Evolutionary conservation across 2,113 vertebrate genomes (phyloP), one percentile per base, ranked within the genome.

Genomic region (Gymnogyps californianus): DNA sequence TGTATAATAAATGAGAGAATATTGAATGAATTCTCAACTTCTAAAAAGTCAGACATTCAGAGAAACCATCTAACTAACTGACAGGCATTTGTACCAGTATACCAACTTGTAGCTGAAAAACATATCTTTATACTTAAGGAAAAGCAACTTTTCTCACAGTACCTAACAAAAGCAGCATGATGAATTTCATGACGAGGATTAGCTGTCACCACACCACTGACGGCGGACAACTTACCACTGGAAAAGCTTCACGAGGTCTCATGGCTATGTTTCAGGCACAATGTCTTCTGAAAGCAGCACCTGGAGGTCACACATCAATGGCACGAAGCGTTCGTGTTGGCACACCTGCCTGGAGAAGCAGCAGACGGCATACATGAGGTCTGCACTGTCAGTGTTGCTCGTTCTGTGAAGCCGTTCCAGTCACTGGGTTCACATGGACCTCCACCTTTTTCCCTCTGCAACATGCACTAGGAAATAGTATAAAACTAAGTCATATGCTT

Each of bases 321-420:
- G 12, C 55, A 47, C 2, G 2, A 36, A 16, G 21, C 1, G 1
- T 20, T 77, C 0, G 0, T 36, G 40, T 7, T 58, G 36, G 24
- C 49, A 38, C 2, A 18, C 10, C 28, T 19, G n/a, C 1, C 0
- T 6, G 31, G 10, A 71, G 62, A 65, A 91, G 46, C 51, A 61
- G 51, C 49, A 71, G 26, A 12, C 0, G 0, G 8, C n/a, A 47
- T 52, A 44, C 4, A 24, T n/a, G 34, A 49, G 6, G 18, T 6
- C 11, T 29, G 28, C 2, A 1, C 58, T 69, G 25, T 7, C 57
- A 24, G 9, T 12, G 26, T 14, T 20, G 9, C n/a, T 64, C 0
- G 0, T 40, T 47, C 24, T 46, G 44, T 15, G 61, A 51, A 59
- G 81, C 7, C 25, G 2, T 26, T 71, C 28, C 32, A 12, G n/a